Base-by-base conservation (phyloP, 1,140 invertebrate genomes). In the Cepaea nemoralis region DNA sequence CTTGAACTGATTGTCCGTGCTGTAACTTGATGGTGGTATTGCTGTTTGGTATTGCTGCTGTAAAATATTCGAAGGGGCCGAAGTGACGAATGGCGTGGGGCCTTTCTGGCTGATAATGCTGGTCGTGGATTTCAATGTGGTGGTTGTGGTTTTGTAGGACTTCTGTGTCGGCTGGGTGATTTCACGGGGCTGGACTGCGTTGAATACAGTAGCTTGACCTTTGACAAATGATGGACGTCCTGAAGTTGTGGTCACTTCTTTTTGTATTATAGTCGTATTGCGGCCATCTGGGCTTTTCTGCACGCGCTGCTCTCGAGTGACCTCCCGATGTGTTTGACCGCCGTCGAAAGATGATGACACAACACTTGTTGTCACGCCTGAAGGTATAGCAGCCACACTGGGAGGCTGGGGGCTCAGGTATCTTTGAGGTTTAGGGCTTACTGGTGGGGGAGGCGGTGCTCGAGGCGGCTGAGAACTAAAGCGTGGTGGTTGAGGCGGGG, bases 261-360 rank as follows among this genome's bases (percentile, higher is more conserved):
- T 75, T 55, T 40, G 59, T 24, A 79, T 69, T 55, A 79, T 35
- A 42, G 79, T 83, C 19, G 55, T 35, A 39, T 59, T 81, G 37
- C 50, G 14, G 45, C 66, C 39, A 55, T 78, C 83, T 24, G 40
- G 78, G 66, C 75, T 75, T 22, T 31, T 19, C 35, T 74, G 37
- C 12, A 83, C 79, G 78, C 71, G 79, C 63, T 71, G 31, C 27
- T 83, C 77, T 0, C 73, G 77, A 37, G 35, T 77, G 45, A 81
- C 83, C 76, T 81, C 75, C 24, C 70, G 74, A 19, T 50, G 75
- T 22, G 69, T 79, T 19, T 48, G 33, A 33, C 79, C 83, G 50
- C 79, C 83, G 33, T 83, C 83, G 67, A 77, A 69, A 76, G 69
- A 42, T 10, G 75, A 33, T 27, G 69, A 50, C 6, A 27, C 27